Evolutionary conservation across 2,888 invertebrate genomes (phyloP).

Genomic region (Agonopterix arenella): DNA sequence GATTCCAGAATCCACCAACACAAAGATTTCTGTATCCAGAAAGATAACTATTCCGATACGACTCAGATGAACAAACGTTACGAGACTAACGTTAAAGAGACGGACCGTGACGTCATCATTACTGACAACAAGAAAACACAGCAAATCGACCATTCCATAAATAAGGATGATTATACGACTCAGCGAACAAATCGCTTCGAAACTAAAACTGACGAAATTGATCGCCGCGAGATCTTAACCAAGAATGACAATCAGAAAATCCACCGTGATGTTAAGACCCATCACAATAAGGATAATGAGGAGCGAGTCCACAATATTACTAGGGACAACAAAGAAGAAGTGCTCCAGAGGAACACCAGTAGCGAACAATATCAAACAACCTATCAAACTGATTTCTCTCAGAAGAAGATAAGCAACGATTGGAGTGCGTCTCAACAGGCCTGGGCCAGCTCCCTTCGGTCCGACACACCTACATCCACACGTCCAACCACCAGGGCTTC

Average conservation of each 20-base stretch:
- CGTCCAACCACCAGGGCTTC: slow-evolving; percentile 70
- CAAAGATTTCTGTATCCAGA: slow-evolving; percentile 6
- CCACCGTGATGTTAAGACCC: slow-evolving; percentile 25
- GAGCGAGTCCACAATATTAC: slow-evolving; percentile 31
- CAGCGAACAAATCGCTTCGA: slow-evolving; percentile 19
- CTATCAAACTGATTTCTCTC: slow-evolving; percentile 75
- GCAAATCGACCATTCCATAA: slow-evolving; percentile 8
- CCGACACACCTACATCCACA: slow-evolving; percentile 78
- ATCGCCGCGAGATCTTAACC: slow-evolving; percentile 20
- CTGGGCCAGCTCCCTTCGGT: slow-evolving; percentile 84
- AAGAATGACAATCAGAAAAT: slow-evolving; percentile 19
- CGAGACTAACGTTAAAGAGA: slow-evolving; percentile 1
- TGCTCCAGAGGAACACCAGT: slow-evolving; percentile 38
- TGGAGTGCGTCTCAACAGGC: slow-evolving; percentile 85
- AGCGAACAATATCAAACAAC: slow-evolving; percentile 77
- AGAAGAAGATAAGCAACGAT: slow-evolving; percentile 78
- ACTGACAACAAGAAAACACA: slow-evolving; percentile 16
- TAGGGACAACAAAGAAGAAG: slow-evolving; percentile 40
- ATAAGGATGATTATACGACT: slow-evolving; percentile 17
- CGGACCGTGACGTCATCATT: slow-evolving; percentile 3
- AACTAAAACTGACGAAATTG: slow-evolving; percentile 23
- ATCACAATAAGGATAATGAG: slow-evolving; percentile 28
- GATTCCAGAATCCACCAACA: slow-evolving; percentile 10
- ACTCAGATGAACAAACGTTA: slow-evolving; percentile 2
- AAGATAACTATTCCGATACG: slow-evolving; percentile 8